Conservation (phyloP, 2,113 vertebrate species). For the Suricata suricatta region DNA sequence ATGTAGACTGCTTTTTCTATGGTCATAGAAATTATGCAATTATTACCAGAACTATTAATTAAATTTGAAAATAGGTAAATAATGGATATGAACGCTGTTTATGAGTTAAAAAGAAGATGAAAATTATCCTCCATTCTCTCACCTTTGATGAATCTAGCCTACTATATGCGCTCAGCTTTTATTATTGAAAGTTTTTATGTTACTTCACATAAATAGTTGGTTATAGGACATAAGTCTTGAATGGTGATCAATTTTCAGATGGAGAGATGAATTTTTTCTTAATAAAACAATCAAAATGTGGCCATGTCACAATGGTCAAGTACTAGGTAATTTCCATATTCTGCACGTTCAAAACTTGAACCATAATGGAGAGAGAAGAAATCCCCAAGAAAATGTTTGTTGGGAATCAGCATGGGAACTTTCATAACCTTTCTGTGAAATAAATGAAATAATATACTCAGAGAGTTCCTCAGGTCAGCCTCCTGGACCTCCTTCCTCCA, state of each 20-base stretch:
- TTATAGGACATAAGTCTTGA: not conserved
- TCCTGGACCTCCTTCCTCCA: not conserved
- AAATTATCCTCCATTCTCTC: not conserved
- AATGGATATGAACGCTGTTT: slow-evolving; percentile 39
- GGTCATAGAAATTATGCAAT: slow-evolving; percentile 47
- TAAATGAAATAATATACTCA: not conserved
- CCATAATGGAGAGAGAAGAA: not conserved
- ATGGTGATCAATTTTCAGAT: not conserved
- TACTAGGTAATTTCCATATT: not conserved
- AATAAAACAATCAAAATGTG: not conserved
- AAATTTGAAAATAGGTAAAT: slow-evolving; percentile 63
- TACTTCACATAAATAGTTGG: not conserved
- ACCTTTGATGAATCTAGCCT: not conserved
- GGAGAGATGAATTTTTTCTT: not conserved
- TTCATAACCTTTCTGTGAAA: not conserved
- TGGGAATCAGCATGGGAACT: rapidly evolving
- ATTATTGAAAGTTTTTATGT: not conserved
- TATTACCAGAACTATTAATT: slow-evolving; percentile 73
- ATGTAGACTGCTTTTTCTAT: slow-evolving; percentile 45
- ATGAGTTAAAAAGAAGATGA: slow-evolving; percentile 52
- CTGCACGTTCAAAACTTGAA: not conserved
- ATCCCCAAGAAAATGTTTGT: not conserved
- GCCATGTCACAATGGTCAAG: not conserved
- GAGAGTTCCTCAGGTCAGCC: not conserved
- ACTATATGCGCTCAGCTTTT: not conserved